Evolutionary conservation across 2,113 vertebrate species (phyloP), one percentile per base, ranked within the genome.

Genomic region (Nestor notabilis): DNA sequence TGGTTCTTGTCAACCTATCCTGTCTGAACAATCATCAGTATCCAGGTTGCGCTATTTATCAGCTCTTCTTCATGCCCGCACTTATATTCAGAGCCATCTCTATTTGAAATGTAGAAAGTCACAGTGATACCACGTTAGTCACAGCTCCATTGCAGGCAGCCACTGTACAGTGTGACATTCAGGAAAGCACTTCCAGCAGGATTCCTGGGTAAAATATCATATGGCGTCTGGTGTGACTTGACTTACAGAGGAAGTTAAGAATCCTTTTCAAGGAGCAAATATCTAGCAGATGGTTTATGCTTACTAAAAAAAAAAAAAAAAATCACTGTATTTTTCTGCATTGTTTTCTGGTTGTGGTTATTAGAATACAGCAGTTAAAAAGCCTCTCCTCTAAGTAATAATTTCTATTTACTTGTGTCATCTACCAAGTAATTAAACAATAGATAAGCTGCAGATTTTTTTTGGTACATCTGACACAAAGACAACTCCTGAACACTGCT

Each of bases 11-110:
- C 93, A 96, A 95, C 96, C 93, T 98, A 90, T 97, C 90, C 95
- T 97, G 93, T 95, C 91, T 93, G 72, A 94, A 96, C 96, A 93
- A 71, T 90, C 95, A 96, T 85, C 24, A 0, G 28, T 83, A 94
- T 96, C 97, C 95, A 87, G 95, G 91, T 98, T 98, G 98, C 98
- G 98, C 98, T 98, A 92, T 97, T 97, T 84, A 83, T 97, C 92
- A 97, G 88, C 97, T 92, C 88, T 93, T 96, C 92, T 93, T 93
- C 94, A 95, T 53, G 90, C 86, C 93, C 97, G 95, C 43, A 56
- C 65, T 96, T 79, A n/a, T 87, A 91, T 70, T 93, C 96, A 97
- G 97, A 97, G 95, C 96, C 95, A 74, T 95, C 92, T 96, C 81
- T 80, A 84, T 89, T 89, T 90, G 95, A 95, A 92, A 86, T 85